phyloP scores from a whole-genome alignment of 37 sponge, comb jelly and placozoan genomes.

The Bolinopsis microptera region DNA sequence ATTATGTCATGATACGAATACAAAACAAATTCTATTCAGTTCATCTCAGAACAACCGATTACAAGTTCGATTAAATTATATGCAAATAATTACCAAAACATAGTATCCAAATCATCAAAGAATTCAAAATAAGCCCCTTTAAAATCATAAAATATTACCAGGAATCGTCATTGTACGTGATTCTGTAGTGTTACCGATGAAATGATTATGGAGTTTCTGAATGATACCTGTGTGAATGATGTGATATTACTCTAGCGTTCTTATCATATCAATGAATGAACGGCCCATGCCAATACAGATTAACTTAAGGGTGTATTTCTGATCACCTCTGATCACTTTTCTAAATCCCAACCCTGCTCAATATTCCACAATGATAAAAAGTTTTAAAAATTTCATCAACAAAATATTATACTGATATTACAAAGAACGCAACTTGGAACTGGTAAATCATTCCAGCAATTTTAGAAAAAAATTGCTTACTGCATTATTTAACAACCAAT shows the following conservation, averaged over 20 bases:
- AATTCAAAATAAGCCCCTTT: background rate
- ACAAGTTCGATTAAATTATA: background rate
- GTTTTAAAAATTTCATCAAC: background rate
- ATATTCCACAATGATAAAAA: background rate
- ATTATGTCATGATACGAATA: background rate
- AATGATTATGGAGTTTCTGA: too few species aligned
- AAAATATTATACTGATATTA: background rate
- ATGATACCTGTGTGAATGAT: too few species aligned
- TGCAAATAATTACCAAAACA: background rate
- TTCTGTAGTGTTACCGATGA: too few species aligned
- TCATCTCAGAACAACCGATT: background rate
- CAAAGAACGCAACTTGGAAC: background rate
- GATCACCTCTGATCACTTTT: too few species aligned
- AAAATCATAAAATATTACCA: background rate
- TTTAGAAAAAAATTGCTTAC: background rate
- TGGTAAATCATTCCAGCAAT: background rate
- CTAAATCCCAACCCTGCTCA: too few species aligned
- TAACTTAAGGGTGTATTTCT: too few species aligned
- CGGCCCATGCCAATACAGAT: too few species aligned
- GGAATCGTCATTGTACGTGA: too few species aligned
- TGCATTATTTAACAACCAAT: too few species aligned
- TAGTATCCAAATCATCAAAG: background rate
- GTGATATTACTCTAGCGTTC: too few species aligned
- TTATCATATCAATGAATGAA: too few species aligned
- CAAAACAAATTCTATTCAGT: background rate